Conservation (phyloP, 2,888 invertebrate species). For the Rapana venosa region DNA sequence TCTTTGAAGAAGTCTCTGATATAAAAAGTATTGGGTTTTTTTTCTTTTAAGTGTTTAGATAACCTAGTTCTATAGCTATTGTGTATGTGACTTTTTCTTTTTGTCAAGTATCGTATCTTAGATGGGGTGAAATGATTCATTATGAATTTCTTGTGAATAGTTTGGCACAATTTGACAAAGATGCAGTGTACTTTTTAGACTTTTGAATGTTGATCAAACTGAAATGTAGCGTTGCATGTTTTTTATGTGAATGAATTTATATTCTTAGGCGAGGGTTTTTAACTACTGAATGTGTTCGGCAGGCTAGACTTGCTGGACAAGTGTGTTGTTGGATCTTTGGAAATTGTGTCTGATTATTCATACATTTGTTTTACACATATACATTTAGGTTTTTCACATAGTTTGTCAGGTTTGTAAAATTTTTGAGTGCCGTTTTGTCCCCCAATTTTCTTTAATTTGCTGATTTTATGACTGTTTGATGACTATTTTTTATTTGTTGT, state of each 20-base stretch:
- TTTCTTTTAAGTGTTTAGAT: conserved; percentile 31
- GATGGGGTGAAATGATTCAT: conserved; percentile 30
- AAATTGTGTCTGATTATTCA: background rate
- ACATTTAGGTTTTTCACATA: background rate
- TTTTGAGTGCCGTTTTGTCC: conserved; percentile 14
- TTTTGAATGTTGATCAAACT: background rate
- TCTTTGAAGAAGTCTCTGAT: conserved; percentile 43
- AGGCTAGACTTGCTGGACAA: background rate
- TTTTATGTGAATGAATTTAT: background rate
- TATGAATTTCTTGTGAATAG: background rate
- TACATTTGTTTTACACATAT: background rate
- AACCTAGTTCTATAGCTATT: conserved; percentile 26
- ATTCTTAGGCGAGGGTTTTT: too few species aligned
- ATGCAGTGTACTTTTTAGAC: background rate
- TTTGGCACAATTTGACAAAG: conserved; percentile 10
- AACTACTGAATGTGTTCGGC: too few species aligned
- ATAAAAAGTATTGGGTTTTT: background rate
- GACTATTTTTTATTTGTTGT: conserved; percentile 25
- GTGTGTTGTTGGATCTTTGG: background rate
- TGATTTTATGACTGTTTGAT: conserved; percentile 4
- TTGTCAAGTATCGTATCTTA: conserved; percentile 22
- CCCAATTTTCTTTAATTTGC: background rate
- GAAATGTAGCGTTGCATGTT: background rate
- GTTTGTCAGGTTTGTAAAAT: background rate
- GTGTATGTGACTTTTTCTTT: conserved; percentile 32